These are phyloP conservation scores for Anarhynchus alexandrinus DNA, from an alignment of 2,113 vertebrate species.

Conservation along the genomic window DNA sequence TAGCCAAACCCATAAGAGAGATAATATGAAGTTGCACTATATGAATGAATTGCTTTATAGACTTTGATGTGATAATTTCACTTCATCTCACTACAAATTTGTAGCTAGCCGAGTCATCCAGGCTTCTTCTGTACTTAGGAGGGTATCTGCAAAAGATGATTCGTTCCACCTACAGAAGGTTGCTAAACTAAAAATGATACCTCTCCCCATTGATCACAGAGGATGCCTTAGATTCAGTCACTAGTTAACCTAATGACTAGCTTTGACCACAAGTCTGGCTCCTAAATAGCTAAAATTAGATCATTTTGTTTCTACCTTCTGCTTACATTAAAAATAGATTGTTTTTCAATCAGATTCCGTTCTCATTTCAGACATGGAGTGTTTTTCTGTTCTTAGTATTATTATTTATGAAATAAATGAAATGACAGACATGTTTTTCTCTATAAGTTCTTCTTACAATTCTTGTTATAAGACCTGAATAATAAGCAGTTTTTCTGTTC, in stretches of 20 bases:
- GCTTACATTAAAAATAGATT: neutral
- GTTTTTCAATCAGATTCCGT: neutral
- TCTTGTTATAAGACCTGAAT: neutral
- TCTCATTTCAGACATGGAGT: neutral
- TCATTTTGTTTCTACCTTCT: neutral
- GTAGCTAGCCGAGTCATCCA: neutral
- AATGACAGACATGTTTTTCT: neutral
- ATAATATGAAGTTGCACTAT: neutral
- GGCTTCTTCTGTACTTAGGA: neutral
- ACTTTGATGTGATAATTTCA: neutral
- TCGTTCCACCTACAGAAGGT: neutral
- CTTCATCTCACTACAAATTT: neutral
- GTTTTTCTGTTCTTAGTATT: neutral
- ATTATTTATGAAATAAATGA: neutral
- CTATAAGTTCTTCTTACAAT: neutral
- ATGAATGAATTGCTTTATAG: neutral
- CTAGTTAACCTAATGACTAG: neutral
- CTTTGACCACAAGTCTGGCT: neutral
- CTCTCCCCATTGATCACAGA: neutral
- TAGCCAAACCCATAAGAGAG: neutral
- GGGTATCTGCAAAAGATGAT: neutral
- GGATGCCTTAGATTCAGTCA: neutral
- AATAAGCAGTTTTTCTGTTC: neutral
- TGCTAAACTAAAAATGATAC: neutral
- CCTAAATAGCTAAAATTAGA: neutral